Base-by-base conservation (phyloP, 1,140 invertebrate species). In the Magallana angulata region DNA sequence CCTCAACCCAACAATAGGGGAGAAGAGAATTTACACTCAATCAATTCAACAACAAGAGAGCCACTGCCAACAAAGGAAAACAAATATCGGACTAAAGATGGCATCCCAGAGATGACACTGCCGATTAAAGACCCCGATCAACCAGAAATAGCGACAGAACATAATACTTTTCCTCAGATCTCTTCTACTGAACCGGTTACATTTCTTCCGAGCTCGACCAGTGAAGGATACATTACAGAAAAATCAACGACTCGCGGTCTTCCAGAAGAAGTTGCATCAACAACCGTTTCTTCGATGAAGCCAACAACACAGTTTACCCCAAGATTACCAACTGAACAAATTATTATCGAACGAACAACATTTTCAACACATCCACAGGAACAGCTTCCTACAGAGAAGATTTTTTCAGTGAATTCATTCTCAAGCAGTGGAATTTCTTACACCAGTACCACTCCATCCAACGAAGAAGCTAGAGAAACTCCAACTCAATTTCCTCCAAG, bases 1-100 rank as follows among this genome's bases (percentile, higher is more conserved):
- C 7, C 57, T 7, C n/a, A 57, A 57, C 12, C 11, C 18, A 14
- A 9, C 5, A 57, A 82, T 56, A 82, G 7, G 56, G 36, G 24
- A 76, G 24, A 36, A 30, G 68, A 76, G 12, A 36, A 36, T 36
- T 24, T 30, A 9, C 30, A 30, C 24, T 12, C 12, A 12, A 24
- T 2, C 24, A 76, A 76, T 12, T 30, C 68, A 76, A 76, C 68
- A 24, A 12, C 36, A 36, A 76, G 8, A 8, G 68, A 76, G 36
- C 7, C 68, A 30, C 8, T 30, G 8, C 24, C 24, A 4, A 76
- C 18, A 8, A 76, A 76, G 24, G 68, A 76, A 24, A 76, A 76
- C 36, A 76, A 76, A 76, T 76, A 76, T 76, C 68, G 18, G 12
- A 76, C 68, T 12, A 76, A 76, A 76, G 68, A 30, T 12, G 12